Evolutionary conservation across 1,140 invertebrate genomes (phyloP).

Genomic region (Elymnias hypermnestra): DNA sequence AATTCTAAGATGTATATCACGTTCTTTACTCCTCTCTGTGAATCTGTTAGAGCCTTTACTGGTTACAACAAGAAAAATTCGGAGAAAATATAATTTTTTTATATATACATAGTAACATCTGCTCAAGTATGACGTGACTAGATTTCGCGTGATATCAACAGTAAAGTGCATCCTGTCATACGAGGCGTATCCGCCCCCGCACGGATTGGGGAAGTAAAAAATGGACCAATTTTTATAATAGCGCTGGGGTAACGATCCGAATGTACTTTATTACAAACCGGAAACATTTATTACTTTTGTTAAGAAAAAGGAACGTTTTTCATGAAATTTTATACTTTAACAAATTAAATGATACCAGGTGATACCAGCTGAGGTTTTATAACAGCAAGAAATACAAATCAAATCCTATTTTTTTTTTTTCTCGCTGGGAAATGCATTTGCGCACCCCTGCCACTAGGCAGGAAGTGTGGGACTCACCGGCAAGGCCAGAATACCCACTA

Average conservation of each 20-base stretch:
- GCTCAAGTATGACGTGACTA: slow-evolving; percentile 46
- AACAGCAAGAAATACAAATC: too few relatives aligned
- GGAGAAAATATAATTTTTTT: too few relatives aligned
- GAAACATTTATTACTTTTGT: slow-evolving; percentile 66
- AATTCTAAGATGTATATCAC: too few relatives aligned
- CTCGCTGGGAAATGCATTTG: too few relatives aligned
- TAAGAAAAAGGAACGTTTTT: slow-evolving; percentile 36
- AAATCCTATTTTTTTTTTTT: too few relatives aligned
- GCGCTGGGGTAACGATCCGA: slow-evolving; percentile 45
- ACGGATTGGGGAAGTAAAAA: slow-evolving; percentile 61
- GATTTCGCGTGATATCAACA: slow-evolving; percentile 43
- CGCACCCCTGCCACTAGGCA: too few relatives aligned
- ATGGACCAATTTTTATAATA: slow-evolving; percentile 72
- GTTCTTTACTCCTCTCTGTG: too few relatives aligned
- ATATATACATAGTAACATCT: slow-evolving; percentile 33
- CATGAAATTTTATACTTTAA: slow-evolving; percentile 33
- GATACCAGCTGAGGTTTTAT: too few relatives aligned
- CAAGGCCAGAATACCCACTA: too few relatives aligned
- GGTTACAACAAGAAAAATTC: too few relatives aligned
- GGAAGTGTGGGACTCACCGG: too few relatives aligned
- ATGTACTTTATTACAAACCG: slow-evolving; percentile 66
- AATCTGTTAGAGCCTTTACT: too few relatives aligned
- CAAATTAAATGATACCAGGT: slow-evolving; percentile 5
- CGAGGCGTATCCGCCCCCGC: slow-evolving; percentile 65
- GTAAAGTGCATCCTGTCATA: slow-evolving; percentile 66